Evolutionary conservation across 1,140 invertebrate species (phyloP), one percentile per base, ranked within the genome.

Genomic region (Eupristina koningsbergeri): DNA sequence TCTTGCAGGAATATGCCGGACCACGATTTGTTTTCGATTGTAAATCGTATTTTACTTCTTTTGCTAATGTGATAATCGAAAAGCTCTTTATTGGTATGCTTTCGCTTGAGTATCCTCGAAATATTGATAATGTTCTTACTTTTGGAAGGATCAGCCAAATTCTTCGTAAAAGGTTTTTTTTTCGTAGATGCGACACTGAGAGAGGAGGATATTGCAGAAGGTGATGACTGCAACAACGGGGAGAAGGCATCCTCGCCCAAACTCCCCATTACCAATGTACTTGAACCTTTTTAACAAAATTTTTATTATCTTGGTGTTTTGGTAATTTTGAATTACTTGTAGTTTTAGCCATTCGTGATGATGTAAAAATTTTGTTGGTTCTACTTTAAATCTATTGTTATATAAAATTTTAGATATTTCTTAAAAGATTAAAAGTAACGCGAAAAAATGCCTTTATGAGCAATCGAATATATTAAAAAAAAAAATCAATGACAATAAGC

Each of bases 161-260:
- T 75, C 34, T 83, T 31, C 71, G 75, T 45, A 79, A 67, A 39
- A 73, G 61, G 29, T n/a, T 78, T 67, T 39, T 29, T 22, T 9
- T 76, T 63, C 53, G 36, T 36, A 73, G 31, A 73, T 34, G 53
- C 81, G 84, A 85, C 84, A 73, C 77, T 74, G 85, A 83, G 77
- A 86, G 87, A 88, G 86, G 87, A 87, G 87, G 87, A 85, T 87
- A 89, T 88, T 87, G 87, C 87, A 87, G 88, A 85, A 87, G 87
- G 87, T 85, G 86, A 88, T 86, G 86, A 87, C 85, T 86, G 85
- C 86, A 86, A 87, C 86, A 89, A 91, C 89, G 90, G 89, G 89
- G 89, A 92, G 88, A 91, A 92, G 89, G 91, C 91, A 92, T 92
- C 89, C 90, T 92, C 90, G 91, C 90, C 91, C 88, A 91, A 92